A percentile compares a stretch with the other conserved stretches of the same genome.
Conservation (phyloP, 1,140 invertebrate genomes). For the Leucophenga varia region DNA sequence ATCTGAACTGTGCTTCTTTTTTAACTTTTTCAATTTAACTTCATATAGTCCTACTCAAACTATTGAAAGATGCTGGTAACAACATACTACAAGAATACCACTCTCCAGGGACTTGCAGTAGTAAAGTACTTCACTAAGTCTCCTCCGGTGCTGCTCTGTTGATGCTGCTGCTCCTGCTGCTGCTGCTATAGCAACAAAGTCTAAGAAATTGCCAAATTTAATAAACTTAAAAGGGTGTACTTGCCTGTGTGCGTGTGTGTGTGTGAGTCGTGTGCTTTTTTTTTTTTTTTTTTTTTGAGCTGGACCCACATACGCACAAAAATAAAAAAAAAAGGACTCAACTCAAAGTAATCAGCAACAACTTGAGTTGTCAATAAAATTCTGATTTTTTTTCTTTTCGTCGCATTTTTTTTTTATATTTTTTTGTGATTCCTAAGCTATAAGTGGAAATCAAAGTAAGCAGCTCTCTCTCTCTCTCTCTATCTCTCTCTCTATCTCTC, state of each 20-base stretch:
- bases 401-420: too few relatives aligned
- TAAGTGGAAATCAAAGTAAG: conserved; percentile 5
- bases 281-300: too few relatives aligned
- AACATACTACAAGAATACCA: too few relatives aligned
- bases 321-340: neutral
- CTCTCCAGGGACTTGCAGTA: conserved; percentile 36
- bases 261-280: neutral
- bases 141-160: too few relatives aligned
- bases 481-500: too few relatives aligned
- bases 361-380: conserved; percentile 55
- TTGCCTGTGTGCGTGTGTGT: conserved; percentile 14
- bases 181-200: conserved; percentile 18
- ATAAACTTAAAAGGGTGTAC: conserved; percentile 52
- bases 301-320: neutral
- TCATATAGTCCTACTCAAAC: too few relatives aligned
- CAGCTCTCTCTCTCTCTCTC: too few relatives aligned
- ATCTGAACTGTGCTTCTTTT: too few relatives aligned
- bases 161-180: too few relatives aligned
- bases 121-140: neutral
- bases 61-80: too few relatives aligned
- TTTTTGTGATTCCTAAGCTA: too few relatives aligned
- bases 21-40: too few relatives aligned
- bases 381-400: conserved; percentile 51
- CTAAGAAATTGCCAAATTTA: conserved; percentile 54
- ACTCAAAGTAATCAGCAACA: conserved; percentile 45